A percentile compares a stretch with the other conserved stretches of the same genome.
Evolutionary conservation across 1,140 invertebrate genomes (phyloP).

Genomic region (Melipona quadrifasciata): DNA sequence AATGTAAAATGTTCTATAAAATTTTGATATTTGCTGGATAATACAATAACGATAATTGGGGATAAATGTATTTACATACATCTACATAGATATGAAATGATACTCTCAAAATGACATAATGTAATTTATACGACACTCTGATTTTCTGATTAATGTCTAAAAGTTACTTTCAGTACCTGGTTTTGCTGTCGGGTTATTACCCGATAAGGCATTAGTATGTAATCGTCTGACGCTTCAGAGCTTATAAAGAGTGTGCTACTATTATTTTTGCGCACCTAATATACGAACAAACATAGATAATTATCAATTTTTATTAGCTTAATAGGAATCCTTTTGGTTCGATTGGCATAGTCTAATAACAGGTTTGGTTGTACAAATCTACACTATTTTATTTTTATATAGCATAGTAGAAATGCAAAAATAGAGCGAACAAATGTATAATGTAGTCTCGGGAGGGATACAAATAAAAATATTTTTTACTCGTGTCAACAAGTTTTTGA

Average conservation of each 20-base stretch:
- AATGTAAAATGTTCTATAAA: background rate
- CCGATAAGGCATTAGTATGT: slow-evolving; percentile 34
- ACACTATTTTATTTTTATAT: slow-evolving; percentile 62
- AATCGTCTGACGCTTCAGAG: slow-evolving; percentile 39
- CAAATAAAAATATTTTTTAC: slow-evolving; percentile 61
- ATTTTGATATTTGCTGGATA: slow-evolving; percentile 17
- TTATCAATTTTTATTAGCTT: slow-evolving; percentile 28
- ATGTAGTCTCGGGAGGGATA: slow-evolving; percentile 36
- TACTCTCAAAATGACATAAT: background rate
- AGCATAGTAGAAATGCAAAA: slow-evolving; percentile 35
- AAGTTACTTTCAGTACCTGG: slow-evolving; percentile 71
- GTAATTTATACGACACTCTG: background rate
- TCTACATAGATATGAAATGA: background rate
- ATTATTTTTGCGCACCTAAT: slow-evolving; percentile 23
- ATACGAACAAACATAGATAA: slow-evolving; percentile 30
- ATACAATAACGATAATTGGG: slow-evolving; percentile 9
- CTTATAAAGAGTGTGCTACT: slow-evolving; percentile 36
- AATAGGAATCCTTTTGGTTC: slow-evolving; percentile 3
- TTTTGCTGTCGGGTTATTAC: slow-evolving; percentile 44
- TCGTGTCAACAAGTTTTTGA: slow-evolving; percentile 1
- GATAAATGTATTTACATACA: background rate
- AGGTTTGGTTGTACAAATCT: slow-evolving; percentile 32
- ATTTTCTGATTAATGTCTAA: slow-evolving; percentile 27
- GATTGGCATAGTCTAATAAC: slow-evolving; percentile 1
- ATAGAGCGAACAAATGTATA: slow-evolving; percentile 57